Evolutionary conservation across 2,888 invertebrate species (phyloP).

Genomic region (Eupithecia insigniata): DNA sequence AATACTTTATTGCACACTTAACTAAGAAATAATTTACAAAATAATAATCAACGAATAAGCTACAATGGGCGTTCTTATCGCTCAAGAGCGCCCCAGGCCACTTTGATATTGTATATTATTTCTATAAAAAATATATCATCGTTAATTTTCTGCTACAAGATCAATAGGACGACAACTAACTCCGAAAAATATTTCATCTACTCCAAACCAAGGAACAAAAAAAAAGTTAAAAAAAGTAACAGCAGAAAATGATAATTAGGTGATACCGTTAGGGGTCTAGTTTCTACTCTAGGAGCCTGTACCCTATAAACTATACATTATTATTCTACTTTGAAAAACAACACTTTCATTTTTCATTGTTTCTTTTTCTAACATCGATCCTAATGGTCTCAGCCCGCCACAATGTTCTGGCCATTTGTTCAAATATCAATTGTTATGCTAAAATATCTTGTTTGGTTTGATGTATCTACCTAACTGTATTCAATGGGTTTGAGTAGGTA

Average conservation of each 20-base stretch:
- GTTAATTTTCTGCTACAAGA: not conserved
- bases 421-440: slow-evolving; percentile 41
- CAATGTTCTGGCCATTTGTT: slow-evolving; percentile 24
- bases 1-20: too few species aligned
- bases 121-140: too few species aligned
- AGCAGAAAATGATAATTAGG: not conserved
- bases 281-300: slow-evolving; percentile 16
- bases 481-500: not conserved
- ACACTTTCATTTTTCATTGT: slow-evolving; percentile 57
- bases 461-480: not conserved
- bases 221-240: not conserved
- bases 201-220: not conserved
- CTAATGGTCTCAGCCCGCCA: slow-evolving; percentile 23
- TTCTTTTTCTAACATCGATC: slow-evolving; percentile 24
- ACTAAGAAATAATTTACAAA: too few species aligned
- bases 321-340: slow-evolving; percentile 48
- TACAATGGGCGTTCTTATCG: too few species aligned
- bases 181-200: not conserved
- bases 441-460: slow-evolving; percentile 14
- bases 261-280: slow-evolving; percentile 16
- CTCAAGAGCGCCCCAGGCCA: too few species aligned
- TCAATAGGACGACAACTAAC: not conserved
- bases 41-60: too few species aligned
- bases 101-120: too few species aligned
- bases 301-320: slow-evolving; percentile 31